Conservation (phyloP, 2,888 invertebrate genomes). For the Platycnemis pennipes region DNA sequence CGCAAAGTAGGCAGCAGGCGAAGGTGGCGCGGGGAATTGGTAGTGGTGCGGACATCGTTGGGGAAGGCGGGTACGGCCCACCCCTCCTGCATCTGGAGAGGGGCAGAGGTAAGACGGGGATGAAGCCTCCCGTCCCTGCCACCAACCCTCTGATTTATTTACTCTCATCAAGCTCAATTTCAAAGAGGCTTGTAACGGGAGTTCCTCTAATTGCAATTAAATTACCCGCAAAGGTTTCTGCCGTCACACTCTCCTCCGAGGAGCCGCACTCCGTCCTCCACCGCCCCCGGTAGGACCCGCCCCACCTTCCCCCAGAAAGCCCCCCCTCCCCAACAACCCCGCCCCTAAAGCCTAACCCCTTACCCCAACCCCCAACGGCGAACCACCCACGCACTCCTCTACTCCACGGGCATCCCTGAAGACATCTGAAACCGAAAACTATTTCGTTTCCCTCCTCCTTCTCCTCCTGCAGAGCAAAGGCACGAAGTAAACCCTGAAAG, state of each 20-base stretch:
- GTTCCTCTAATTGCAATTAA: constrained; percentile 73
- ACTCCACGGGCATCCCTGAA: no score
- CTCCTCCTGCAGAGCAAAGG: no score
- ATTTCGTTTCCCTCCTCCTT: no score
- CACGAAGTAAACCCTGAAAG: no score
- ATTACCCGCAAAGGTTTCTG: constrained; percentile 72
- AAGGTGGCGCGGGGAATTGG: not conserved
- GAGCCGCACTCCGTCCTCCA: not conserved
- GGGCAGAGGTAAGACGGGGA: not conserved
- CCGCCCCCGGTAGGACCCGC: not conserved
- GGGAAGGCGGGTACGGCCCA: not conserved
- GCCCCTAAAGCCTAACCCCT: not conserved
- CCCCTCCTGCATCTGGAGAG: no score
- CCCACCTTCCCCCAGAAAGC: not conserved
- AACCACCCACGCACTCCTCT: no score
- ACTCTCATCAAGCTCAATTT: constrained; percentile 73
- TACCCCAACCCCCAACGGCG: not conserved
- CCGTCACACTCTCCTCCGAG: constrained; percentile 40
- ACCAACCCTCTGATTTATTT: constrained; percentile 72
- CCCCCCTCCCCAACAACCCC: not conserved
- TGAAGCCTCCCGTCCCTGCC: not conserved
- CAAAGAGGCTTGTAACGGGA: constrained; percentile 71
- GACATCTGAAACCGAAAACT: no score
- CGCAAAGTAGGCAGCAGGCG: not conserved
- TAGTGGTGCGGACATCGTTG: not conserved